Percentiles rank a stretch among this genome's conserved stretches.
Conservation (phyloP, 2,888 invertebrate genomes). For the Acanthosepion pharaonis region DNA sequence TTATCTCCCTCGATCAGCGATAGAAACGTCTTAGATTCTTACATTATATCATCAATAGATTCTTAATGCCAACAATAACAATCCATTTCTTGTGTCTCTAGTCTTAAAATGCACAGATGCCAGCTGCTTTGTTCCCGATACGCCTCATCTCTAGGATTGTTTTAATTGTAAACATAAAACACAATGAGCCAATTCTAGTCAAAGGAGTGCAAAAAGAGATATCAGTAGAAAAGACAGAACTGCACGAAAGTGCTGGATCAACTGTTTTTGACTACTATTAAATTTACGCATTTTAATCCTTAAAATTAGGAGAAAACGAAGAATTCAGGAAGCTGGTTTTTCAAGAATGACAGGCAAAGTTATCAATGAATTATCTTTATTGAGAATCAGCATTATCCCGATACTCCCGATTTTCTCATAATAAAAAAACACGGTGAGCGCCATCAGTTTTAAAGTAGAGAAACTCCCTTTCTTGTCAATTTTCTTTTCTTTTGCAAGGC, state of each 20-base stretch:
- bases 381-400: not conserved
- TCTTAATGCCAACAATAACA: conserved; percentile 1
- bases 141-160: not conserved
- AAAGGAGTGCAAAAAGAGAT: not conserved
- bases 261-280: too few species aligned
- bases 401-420: not conserved
- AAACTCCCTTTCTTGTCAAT: not conserved
- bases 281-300: not conserved
- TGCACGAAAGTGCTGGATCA: not conserved
- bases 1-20: not conserved
- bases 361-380: not conserved
- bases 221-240: not conserved
- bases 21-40: not conserved
- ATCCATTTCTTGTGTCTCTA: not conserved
- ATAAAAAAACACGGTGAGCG: not conserved
- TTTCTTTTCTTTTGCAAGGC: conserved; percentile 16
- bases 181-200: not conserved
- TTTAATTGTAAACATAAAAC: not conserved
- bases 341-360: not conserved
- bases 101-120: conserved; percentile 6
- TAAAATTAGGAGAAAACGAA: not conserved
- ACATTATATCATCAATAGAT: not conserved
- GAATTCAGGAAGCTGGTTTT: not conserved
- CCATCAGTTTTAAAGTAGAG: not conserved
- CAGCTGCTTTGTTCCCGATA: not conserved